Evolutionary conservation across 2,797 vertebrate species (phyloP).

Genomic region (Eutrigla gurnardus): DNA sequence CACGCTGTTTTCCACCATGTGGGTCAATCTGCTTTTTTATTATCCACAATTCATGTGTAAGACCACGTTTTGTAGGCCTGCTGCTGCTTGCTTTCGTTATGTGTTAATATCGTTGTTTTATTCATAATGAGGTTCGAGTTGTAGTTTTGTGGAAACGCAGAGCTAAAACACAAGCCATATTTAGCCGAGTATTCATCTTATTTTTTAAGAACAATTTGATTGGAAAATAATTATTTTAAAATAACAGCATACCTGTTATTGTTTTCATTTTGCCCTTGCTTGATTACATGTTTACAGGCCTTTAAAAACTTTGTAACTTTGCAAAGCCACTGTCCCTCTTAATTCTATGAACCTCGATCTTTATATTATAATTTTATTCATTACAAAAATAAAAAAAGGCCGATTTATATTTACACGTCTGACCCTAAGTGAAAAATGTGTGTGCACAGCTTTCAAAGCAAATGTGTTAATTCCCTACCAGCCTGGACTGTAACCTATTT

Average conservation of each 20-base stretch:
- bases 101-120: conserved; percentile 11
- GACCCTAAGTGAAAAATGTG: conserved; percentile 1
- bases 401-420: conserved; percentile 18
- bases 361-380: background rate
- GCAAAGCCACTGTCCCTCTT: conserved; percentile 44
- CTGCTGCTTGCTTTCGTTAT: conserved; percentile 20
- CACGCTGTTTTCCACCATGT: conserved; percentile 45
- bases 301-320: conserved; percentile 52
- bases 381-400: too few relatives aligned
- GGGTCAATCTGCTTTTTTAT: conserved; percentile 27
- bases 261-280: conserved; percentile 14
- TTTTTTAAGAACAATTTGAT: background rate
- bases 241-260: conserved; percentile 3
- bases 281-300: conserved; percentile 45
- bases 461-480: background rate
- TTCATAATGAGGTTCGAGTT: conserved; percentile 34
- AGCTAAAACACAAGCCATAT: background rate
- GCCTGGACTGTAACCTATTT: background rate
- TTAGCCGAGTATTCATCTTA: background rate
- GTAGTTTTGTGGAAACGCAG: conserved; percentile 34
- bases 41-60: conserved; percentile 33
- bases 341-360: conserved; percentile 38
- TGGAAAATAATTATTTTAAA: conserved; percentile 6
- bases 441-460: conserved; percentile 10
- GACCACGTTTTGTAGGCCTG: conserved; percentile 36